Conservation (phyloP, 2,113 vertebrate species). For the Furnarius figulus region DNA sequence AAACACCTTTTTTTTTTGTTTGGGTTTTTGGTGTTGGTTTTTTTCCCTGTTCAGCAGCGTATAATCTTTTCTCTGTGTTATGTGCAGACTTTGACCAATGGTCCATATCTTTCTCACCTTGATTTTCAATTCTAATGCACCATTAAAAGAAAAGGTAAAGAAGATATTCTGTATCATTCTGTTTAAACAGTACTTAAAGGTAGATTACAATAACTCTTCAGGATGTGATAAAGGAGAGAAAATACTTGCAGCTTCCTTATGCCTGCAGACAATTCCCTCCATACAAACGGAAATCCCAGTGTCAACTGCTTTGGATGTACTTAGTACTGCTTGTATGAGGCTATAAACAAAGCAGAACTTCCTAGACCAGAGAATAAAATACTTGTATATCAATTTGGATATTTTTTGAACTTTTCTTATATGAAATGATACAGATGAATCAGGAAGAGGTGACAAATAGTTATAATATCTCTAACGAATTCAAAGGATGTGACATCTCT, state of each 20-base stretch:
- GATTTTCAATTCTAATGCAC: background rate
- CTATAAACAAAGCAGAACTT: background rate
- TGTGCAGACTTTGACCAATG: background rate
- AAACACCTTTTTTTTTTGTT: background rate
- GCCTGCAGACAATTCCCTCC: background rate
- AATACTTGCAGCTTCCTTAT: background rate
- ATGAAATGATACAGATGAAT: slow-evolving; percentile 55
- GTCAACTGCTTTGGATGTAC: background rate
- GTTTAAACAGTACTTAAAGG: background rate
- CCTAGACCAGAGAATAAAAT: background rate
- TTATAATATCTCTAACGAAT: slow-evolving; percentile 38
- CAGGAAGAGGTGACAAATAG: slow-evolving; percentile 50
- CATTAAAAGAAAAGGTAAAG: background rate
- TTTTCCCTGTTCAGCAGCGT: background rate
- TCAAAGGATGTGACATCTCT: slow-evolving; percentile 53
- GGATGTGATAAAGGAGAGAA: background rate
- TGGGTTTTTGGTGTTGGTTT: too few species aligned
- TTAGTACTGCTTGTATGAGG: background rate
- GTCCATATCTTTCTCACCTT: background rate
- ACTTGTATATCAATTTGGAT: background rate
- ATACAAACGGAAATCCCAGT: background rate
- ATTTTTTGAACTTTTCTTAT: background rate
- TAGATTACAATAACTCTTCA: background rate
- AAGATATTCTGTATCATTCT: background rate
- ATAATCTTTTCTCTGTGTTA: background rate